Evolutionary conservation across 1,140 invertebrate species (phyloP).

Genomic region (Subanguina moxae): DNA sequence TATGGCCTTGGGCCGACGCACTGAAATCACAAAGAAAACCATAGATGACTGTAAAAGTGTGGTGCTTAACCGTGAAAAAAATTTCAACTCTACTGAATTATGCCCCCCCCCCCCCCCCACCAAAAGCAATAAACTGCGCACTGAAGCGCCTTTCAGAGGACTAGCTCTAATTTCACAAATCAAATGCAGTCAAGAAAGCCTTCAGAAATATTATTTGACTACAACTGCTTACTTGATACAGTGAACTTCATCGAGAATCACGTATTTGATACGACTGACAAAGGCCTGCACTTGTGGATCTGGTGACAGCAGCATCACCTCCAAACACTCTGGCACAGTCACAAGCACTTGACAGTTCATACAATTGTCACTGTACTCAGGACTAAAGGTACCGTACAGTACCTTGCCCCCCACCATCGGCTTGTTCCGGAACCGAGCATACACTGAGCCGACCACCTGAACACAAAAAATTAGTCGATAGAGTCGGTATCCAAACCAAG

Average conservation of each 20-base stretch:
- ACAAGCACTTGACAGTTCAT: slow-evolving; percentile 56
- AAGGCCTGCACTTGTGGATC: slow-evolving; percentile 49
- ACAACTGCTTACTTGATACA: slow-evolving; percentile 54
- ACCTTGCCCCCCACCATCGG: slow-evolving; percentile 47
- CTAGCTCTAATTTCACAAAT: too few species aligned
- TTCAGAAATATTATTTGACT: too few species aligned
- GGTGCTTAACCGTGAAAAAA: too few species aligned
- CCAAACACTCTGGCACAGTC: slow-evolving; percentile 56
- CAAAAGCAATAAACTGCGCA: too few species aligned
- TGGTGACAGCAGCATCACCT: slow-evolving; percentile 50
- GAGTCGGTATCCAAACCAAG: slow-evolving; percentile 4
- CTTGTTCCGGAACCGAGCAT: slow-evolving; percentile 58
- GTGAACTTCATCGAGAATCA: slow-evolving; percentile 59
- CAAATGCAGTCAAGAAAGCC: too few species aligned
- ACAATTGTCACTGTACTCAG: slow-evolving; percentile 50
- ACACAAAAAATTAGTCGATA: slow-evolving; percentile 4
- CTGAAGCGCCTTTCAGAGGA: too few species aligned
- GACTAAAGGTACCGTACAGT: slow-evolving; percentile 54
- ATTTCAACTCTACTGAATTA: too few species aligned
- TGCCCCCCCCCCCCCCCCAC: too few species aligned
- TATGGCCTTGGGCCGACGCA: slow-evolving; percentile 49
- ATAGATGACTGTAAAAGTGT: too few species aligned
- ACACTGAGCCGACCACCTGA: slow-evolving; percentile 57
- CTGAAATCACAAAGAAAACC: too few species aligned
- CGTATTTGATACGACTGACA: slow-evolving; percentile 54